Base-by-base conservation (phyloP, 2,113 vertebrate species). In the Cervus canadensis region DNA sequence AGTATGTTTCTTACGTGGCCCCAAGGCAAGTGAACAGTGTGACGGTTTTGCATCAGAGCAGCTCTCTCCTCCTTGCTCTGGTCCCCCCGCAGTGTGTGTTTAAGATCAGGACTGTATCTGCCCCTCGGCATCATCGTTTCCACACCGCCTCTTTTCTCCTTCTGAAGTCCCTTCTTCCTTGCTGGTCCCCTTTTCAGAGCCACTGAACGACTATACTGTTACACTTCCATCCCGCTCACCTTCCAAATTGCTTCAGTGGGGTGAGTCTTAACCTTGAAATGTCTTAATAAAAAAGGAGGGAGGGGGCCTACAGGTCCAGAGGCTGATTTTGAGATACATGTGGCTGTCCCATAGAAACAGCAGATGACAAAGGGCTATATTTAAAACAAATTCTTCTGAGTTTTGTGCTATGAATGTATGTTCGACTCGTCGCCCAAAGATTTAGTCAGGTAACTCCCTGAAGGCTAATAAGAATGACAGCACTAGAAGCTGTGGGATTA, bases 1-100 rank as follows among this genome's bases (percentile, higher is more conserved):
- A 95, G 64, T 71, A 3, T 79, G 95, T 92, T 96, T 94, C 95
- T 95, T 48, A 91, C 2, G 2, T n/a, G 85, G 81, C 94, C 94
- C 74, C 59, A 59, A 90, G 84, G 92, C 85, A 86, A 90, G 76
- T 50, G 67, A 95, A 52, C 25, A 76, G 82, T 83, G 5, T 74
- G 71, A 84, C 7, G 78, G 88, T 57, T 48, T 89, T 25, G 5
- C 33, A 36, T 89, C 60, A 71, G 67, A 96, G 48, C 43, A 60
- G 45, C 21, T 33, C 45, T 91, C 88, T 89, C 56, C 85, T 43
- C 23, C n/a, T 60, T 84, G 60, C 50, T 62, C 57, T 56, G 45
- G 59, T 16, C 15, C 2, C 54, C 7, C 48, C 50, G 83, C 56
- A 88, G 62, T 4, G 13, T 59, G 7, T 64, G 28, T 94, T 94